phyloP scores from a whole-genome alignment of 2,888 invertebrate genomes.

The Xylota segnis region DNA sequence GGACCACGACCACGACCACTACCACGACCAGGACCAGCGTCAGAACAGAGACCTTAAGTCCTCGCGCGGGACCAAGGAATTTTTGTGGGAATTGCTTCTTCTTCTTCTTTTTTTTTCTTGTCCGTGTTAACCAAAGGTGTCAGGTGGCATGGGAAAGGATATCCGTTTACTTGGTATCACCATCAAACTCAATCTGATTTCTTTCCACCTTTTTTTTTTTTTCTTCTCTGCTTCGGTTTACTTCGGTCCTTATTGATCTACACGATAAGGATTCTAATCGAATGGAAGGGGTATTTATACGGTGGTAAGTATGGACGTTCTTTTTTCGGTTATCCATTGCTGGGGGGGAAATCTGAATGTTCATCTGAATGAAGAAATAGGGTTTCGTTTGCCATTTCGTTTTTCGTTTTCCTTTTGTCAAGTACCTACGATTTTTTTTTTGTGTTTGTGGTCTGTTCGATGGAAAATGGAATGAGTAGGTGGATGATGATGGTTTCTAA shows the following conservation, averaged over 20 bases:
- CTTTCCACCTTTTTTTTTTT: constrained; percentile 26
- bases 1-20: background rate
- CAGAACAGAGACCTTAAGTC: constrained; percentile 20
- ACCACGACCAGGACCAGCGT: background rate
- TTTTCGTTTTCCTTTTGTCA: constrained; percentile 50
- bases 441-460: constrained; percentile 45
- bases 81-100: background rate
- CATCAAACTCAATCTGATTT: constrained; percentile 68
- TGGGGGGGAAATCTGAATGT: constrained; percentile 41
- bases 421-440: constrained; percentile 32
- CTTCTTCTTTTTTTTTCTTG: background rate
- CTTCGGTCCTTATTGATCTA: constrained; percentile 43
- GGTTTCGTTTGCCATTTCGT: constrained; percentile 49
- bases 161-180: constrained; percentile 67
- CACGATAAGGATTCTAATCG: constrained; percentile 50
- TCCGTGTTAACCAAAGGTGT: constrained; percentile 52
- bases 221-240: constrained; percentile 12
- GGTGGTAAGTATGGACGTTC: constrained; percentile 25
- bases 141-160: constrained; percentile 58
- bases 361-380: constrained; percentile 43
- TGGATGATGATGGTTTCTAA: constrained; percentile 40
- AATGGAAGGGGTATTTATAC: constrained; percentile 50
- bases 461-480: constrained; percentile 4
- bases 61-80: background rate
- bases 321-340: constrained; percentile 30